A percentile compares a stretch with the other conserved stretches of the same genome.
Evolutionary conservation across 2,113 vertebrate genomes (phyloP).

Genomic region (Nyctereutes procyonoides): DNA sequence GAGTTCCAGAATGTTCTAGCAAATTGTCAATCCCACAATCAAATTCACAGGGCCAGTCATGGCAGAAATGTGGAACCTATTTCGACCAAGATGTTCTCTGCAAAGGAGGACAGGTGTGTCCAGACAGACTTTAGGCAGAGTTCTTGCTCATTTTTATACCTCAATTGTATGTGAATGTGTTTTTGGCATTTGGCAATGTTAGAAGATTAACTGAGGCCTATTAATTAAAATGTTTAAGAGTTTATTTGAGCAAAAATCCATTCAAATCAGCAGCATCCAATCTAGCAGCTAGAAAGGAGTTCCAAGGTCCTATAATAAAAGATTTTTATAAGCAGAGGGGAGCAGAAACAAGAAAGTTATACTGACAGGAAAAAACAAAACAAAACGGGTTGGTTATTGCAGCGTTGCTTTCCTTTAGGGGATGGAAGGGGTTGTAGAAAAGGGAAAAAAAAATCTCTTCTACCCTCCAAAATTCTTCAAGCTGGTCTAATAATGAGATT

Average conservation of each 20-base stretch:
- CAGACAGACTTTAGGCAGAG: too few relatives aligned
- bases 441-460: not conserved
- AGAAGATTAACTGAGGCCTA: not conserved
- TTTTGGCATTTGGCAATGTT: not conserved
- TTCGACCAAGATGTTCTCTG: not conserved
- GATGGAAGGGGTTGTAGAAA: not conserved
- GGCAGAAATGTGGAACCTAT: not conserved
- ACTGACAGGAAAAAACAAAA: not conserved
- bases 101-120: not conserved
- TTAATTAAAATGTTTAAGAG: not conserved
- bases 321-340: not conserved
- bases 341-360: not conserved
- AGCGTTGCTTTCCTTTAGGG: not conserved
- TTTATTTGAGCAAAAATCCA: not conserved
- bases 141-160: rapidly evolving
- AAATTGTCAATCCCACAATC: not conserved
- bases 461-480: not conserved
- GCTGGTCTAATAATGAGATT: not conserved
- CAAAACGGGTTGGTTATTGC: not conserved
- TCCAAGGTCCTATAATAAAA: not conserved
- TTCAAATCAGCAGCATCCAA: not conserved
- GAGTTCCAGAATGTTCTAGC: not conserved
- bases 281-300: not conserved
- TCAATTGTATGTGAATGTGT: rapidly evolving
- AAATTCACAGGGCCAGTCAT: not conserved